Percentiles rank a stretch among this genome's conserved stretches.
Conservation (phyloP, 2,113 vertebrate species). For the Barbus barbus region DNA sequence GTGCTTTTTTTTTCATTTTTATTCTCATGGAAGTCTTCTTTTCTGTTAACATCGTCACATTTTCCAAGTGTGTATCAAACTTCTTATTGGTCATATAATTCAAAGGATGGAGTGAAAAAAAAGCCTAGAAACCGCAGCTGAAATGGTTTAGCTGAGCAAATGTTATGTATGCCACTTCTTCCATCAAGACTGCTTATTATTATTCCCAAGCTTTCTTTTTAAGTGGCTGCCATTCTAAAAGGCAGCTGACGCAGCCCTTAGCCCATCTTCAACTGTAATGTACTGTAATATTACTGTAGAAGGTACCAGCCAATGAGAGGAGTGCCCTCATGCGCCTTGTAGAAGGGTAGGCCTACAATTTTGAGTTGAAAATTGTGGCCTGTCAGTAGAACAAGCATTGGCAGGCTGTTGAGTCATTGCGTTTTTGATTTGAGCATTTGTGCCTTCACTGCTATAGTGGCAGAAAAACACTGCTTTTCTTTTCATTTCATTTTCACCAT, state of each 20-base stretch:
- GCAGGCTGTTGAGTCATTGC: too few species aligned
- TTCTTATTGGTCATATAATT: slow-evolving; percentile 27
- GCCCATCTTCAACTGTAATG: slow-evolving; percentile 42
- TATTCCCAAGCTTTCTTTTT: slow-evolving; percentile 47
- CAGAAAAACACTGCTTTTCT: slow-evolving; percentile 25
- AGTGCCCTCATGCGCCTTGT: slow-evolving; percentile 38
- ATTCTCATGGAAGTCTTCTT: too few species aligned
- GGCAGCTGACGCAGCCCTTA: slow-evolving; percentile 46
- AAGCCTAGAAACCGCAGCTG: slow-evolving; percentile 20
- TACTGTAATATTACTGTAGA: slow-evolving; percentile 44
- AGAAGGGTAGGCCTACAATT: slow-evolving; percentile 45
- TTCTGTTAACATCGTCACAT: slow-evolving; percentile 40
- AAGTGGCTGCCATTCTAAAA: slow-evolving; percentile 54
- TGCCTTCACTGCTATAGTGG: slow-evolving; percentile 37
- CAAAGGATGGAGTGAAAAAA: slow-evolving; percentile 26
- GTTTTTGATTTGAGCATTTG: slow-evolving; percentile 41
- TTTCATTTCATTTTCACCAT: slow-evolving; percentile 9
- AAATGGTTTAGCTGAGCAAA: slow-evolving; percentile 47
- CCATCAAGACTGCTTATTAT: slow-evolving; percentile 55
- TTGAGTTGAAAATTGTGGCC: slow-evolving; percentile 59
- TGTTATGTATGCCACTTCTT: slow-evolving; percentile 53
- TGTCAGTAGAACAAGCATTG: slow-evolving; percentile 53
- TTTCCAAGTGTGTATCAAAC: slow-evolving; percentile 20
- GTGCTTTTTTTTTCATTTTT: neutral
- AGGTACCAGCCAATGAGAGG: slow-evolving; percentile 39